A percentile compares a stretch with the other conserved stretches of the same genome.
Evolutionary conservation across 2,797 vertebrate genomes (phyloP).

Genomic region (Mionectes olivaceus): DNA sequence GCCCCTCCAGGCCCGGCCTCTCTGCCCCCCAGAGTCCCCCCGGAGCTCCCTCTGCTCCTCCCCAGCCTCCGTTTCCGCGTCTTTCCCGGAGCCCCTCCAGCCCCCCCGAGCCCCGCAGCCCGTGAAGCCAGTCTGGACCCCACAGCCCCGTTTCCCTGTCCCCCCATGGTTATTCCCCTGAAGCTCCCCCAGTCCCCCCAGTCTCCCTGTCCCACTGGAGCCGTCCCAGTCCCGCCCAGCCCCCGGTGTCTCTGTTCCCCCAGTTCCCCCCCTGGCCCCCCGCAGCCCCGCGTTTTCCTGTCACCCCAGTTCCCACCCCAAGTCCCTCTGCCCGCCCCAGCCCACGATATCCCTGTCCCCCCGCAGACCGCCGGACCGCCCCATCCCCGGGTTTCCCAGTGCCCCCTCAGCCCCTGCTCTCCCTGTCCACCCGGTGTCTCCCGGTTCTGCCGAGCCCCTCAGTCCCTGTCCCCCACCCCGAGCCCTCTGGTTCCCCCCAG

Average conservation of each 20-base stretch:
- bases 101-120: neutral
- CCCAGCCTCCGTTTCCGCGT: neutral
- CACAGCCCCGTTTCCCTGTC: neutral
- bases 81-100: neutral
- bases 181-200: no score
- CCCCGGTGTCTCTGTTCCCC: no score
- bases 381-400: no score
- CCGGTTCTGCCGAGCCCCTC: neutral
- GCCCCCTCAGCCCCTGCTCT: no score
- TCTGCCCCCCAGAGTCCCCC: neutral
- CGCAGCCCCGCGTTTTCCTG: no score
- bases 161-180: neutral
- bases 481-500: no score
- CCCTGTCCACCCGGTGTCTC: neutral
- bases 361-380: neutral
- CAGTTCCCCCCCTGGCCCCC: neutral
- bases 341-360: neutral
- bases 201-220: no score
- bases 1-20: neutral
- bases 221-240: no score
- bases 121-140: neutral
- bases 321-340: no score
- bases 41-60: neutral
- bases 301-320: neutral
- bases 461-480: neutral